Base-by-base conservation (phyloP, 2,797 vertebrate genomes). In the Rhabdophis nuchalis region DNA sequence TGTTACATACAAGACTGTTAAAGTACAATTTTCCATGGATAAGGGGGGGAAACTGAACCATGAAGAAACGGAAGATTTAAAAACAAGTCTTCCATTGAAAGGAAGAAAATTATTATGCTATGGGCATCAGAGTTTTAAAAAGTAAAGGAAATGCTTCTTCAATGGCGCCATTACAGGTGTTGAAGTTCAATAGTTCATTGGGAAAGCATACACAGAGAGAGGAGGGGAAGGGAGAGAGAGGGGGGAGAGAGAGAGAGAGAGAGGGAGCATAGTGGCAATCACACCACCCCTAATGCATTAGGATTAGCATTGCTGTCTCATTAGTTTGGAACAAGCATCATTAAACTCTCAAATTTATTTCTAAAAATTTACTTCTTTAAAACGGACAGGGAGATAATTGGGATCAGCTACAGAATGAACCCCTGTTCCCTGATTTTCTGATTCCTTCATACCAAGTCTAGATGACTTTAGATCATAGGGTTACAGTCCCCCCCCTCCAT, bases 1-100 rank as follows among this genome's bases (percentile, higher is more conserved):
- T 92, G 92, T 95, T 95, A 96, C 95, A 94, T 96, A 96, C 11
- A 96, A 61, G 94, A 72, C 32, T 93, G 54, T 91, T 90, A 90
- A 64, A 91, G 52, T 85, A 61, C 88, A 89, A 91, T 23, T 94
- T 94, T 93, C 87, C 96, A 94, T 87, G 92, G 92, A 92, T 89
- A 94, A 85, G 85, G 90, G 92, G 92, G 93, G 14, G 10, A 57
- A 96, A 95, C 89, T 52, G 92, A 94, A 89, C 77, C 93, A 85
- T 56, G 85, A 88, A 94, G 90, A 8, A 36, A 60, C 82, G 56
- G 93, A 72, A 58, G 91, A 8, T 92, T 88, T 87, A 86, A 87
- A 61, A 87, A 93, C 92, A 56, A 56, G 29, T 58, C 91, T 27
- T 50, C 25, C 36, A 6, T 86, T 52, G 27, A 27, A n/a, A 85